These are phyloP conservation scores for Ernsta delagoae DNA, from an alignment of 2,888 invertebrate genomes.

Conservation along the genomic window DNA sequence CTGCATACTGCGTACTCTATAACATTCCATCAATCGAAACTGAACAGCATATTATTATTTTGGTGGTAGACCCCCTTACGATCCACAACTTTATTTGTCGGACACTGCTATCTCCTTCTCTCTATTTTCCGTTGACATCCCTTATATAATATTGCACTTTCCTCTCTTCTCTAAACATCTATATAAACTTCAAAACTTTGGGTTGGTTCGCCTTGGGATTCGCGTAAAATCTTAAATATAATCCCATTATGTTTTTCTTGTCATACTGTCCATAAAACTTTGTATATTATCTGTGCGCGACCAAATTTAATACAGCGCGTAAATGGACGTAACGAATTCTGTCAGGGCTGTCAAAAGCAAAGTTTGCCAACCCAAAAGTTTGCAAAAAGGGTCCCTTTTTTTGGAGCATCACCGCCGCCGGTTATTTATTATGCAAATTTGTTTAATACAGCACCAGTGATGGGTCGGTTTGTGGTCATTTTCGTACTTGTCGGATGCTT, in stretches of 20 bases:
- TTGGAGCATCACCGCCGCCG: neutral
- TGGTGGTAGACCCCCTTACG: neutral
- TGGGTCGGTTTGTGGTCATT: slow-evolving; percentile 6
- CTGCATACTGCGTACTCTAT: no score
- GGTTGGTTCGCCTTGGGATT: neutral
- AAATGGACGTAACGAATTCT: slow-evolving; percentile 44
- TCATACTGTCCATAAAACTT: slow-evolving; percentile 46
- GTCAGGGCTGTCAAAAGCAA: slow-evolving; percentile 52
- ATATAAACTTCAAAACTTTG: neutral
- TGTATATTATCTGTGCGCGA: slow-evolving; percentile 43
- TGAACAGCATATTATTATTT: neutral
- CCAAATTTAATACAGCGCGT: slow-evolving; percentile 25
- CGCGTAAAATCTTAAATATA: neutral
- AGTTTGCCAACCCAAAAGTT: slow-evolving; percentile 39
- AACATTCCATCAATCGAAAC: neutral
- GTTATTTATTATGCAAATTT: slow-evolving; percentile 32
- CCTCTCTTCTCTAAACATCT: neutral
- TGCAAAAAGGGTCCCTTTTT: slow-evolving; percentile 22
- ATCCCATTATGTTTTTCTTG: neutral
- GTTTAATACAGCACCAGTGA: slow-evolving; percentile 15
- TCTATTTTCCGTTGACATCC: neutral
- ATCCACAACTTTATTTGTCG: neutral
- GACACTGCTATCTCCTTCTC: neutral
- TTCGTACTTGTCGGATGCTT: neutral
- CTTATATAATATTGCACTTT: neutral